A percentile compares a stretch with the other conserved stretches of the same genome.
These are phyloP conservation scores for Blastobasis lacticolella DNA, from an alignment of 2,888 invertebrate genomes.

Conservation along the genomic window DNA sequence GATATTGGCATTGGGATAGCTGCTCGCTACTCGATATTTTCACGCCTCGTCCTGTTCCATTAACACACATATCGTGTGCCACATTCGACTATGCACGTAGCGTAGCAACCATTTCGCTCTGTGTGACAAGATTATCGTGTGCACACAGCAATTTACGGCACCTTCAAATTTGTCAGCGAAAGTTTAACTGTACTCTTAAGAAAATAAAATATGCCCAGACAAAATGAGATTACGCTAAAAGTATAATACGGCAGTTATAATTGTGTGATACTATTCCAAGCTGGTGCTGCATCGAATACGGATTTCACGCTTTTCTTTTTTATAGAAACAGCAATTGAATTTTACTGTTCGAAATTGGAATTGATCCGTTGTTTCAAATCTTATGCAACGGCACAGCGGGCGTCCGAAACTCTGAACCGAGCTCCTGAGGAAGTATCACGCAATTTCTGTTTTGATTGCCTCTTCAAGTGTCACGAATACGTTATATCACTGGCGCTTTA, in stretches of 20 bases:
- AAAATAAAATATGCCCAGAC: no score
- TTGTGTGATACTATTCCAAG: background rate
- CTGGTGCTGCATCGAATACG: background rate
- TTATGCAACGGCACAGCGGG: background rate
- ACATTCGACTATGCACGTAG: conserved; percentile 12
- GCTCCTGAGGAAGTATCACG: no score
- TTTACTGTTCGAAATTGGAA: background rate
- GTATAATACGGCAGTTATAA: background rate
- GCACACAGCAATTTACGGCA: conserved; percentile 14
- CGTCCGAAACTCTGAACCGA: no score
- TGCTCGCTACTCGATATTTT: conserved; percentile 25
- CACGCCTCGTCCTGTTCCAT: conserved; percentile 25
- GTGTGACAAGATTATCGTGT: conserved; percentile 14
- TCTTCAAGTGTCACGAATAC: conserved; percentile 8
- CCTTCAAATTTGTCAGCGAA: conserved; percentile 9
- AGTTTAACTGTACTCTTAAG: background rate
- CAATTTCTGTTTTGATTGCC: conserved; percentile 5
- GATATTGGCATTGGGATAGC: conserved; percentile 28
- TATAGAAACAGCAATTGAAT: background rate
- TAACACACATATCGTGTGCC: conserved; percentile 23
- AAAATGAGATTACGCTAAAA: background rate
- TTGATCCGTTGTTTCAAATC: background rate
- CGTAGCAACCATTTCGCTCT: conserved; percentile 15
- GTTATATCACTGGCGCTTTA: background rate
- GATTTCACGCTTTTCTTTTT: conserved; percentile 3